Evolutionary conservation across 2,797 vertebrate species (phyloP), one percentile per base, ranked within the genome.

Genomic region (Salmo trutta): DNA sequence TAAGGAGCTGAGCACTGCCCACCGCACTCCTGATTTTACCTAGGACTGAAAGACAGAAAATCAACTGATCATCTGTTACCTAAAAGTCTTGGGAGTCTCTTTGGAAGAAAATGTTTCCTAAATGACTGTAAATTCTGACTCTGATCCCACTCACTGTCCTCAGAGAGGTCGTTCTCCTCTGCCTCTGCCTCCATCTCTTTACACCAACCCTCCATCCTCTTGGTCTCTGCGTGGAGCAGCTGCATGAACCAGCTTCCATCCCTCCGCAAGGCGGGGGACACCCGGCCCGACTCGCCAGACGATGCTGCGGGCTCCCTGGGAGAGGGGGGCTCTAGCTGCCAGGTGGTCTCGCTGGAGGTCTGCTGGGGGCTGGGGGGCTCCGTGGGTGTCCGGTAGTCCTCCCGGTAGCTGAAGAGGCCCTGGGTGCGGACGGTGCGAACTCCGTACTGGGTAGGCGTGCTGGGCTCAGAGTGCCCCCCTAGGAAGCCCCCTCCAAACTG

Each of bases 161-260:
- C 98, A 0, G 95, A 92, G 85, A 99, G 93, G 87, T 99, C 98
- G 0, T 99, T 97, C 91, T 99, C 98, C 83, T 99, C 98, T 0
- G 98, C 98, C 77, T 99, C 98, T 17, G 96, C 93, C 91, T 99
- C 98, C 97, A 99, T 98, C 92, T 99, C 98, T 81, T 98, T 98
- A 84, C 98, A 99, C 97, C 98, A 99, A 65, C 95, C 95, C 87
- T 99, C 98, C 92, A 99, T 98, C 91, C 96, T 93, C 94, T 98
- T 97, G 24, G 97, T 99, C 93, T 99, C 97, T 0, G 95, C 93
- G 85, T 98, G 98, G 3, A 99, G 95, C 83, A 99, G 91, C 82
- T 98, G 97, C 97, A 98, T 96, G 89, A 99, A 99, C 97, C 97
- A 99, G 73, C 95, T 96, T 31, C 98, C 98, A 0, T 99, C 98